Conservation (phyloP, 2,888 invertebrate genomes). For the Thyatira batis region DNA sequence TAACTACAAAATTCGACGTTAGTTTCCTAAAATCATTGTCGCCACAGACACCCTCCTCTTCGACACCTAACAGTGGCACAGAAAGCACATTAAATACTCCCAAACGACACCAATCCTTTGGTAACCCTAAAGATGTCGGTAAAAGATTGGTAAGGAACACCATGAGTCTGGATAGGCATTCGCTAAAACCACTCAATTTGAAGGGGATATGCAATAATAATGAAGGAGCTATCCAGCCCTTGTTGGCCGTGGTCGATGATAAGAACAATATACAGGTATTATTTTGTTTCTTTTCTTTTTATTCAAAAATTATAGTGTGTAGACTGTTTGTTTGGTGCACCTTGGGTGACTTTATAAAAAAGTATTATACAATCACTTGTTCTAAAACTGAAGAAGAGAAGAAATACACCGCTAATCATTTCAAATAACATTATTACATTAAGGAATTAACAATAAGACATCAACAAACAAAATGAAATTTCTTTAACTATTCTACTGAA, state of each 20-base stretch:
- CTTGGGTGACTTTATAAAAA: too few relatives aligned
- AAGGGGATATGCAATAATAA: slow-evolving; percentile 67
- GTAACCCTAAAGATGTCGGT: slow-evolving; percentile 46
- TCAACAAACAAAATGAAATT: background rate
- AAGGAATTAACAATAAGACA: background rate
- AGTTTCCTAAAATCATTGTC: slow-evolving; percentile 59
- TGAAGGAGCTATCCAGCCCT: slow-evolving; percentile 57
- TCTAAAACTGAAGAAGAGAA: too few relatives aligned
- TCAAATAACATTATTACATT: too few relatives aligned
- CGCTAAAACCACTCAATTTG: slow-evolving; percentile 67
- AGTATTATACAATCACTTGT: too few relatives aligned
- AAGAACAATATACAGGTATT: slow-evolving; percentile 75
- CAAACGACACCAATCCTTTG: slow-evolving; percentile 63
- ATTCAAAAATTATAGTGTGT: background rate
- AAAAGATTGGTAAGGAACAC: slow-evolving; percentile 56
- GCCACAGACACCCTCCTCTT: slow-evolving; percentile 50
- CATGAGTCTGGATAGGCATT: slow-evolving; percentile 64
- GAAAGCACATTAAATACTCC: slow-evolving; percentile 53
- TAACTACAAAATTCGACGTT: slow-evolving; percentile 74
- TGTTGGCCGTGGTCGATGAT: slow-evolving; percentile 73
- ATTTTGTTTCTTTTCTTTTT: background rate
- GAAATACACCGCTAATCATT: too few relatives aligned
- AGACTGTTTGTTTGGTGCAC: too few relatives aligned
- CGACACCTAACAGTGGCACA: slow-evolving; percentile 34
- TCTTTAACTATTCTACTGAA: background rate